These are phyloP conservation scores for Adelphocoris suturalis DNA, from an alignment of 2,888 invertebrate species.

Conservation along the genomic window DNA sequence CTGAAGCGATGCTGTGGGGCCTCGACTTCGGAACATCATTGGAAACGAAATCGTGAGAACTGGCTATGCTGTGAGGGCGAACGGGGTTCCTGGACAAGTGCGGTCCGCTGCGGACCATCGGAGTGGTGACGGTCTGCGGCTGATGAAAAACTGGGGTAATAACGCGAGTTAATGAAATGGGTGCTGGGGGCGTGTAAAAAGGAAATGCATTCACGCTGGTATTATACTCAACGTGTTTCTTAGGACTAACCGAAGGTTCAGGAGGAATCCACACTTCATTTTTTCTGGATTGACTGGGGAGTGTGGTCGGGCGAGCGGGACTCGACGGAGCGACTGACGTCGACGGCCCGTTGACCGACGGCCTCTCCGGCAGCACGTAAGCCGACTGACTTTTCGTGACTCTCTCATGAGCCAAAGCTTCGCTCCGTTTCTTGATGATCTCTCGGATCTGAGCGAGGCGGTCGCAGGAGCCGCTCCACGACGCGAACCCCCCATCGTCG, in stretches of 20 bases:
- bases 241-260: slow-evolving; percentile 77
- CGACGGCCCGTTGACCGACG: slow-evolving; percentile 20
- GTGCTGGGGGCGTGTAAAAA: slow-evolving; percentile 81
- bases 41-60: slow-evolving; percentile 53
- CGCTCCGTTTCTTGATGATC: slow-evolving; percentile 71
- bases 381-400: slow-evolving; percentile 74
- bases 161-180: slow-evolving; percentile 77
- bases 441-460: slow-evolving; percentile 74
- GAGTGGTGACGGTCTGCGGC: slow-evolving; percentile 77
- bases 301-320: slow-evolving; percentile 78
- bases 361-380: slow-evolving; percentile 68
- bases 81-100: slow-evolving; percentile 72
- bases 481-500: slow-evolving; percentile 77
- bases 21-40: slow-evolving; percentile 77
- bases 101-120: slow-evolving; percentile 73
- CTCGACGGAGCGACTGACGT: slow-evolving; percentile 74
- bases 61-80: slow-evolving; percentile 66
- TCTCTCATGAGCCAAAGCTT: slow-evolving; percentile 74
- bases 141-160: slow-evolving; percentile 76
- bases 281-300: slow-evolving; percentile 77
- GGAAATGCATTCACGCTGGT: slow-evolving; percentile 78
- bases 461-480: slow-evolving; percentile 77
- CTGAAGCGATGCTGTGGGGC: slow-evolving; percentile 84
- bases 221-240: slow-evolving; percentile 76
- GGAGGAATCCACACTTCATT: slow-evolving; percentile 72